A percentile compares a stretch with the other conserved stretches of the same genome.
Evolutionary conservation across 2,888 invertebrate species (phyloP).

Genomic region (Biston betularia): DNA sequence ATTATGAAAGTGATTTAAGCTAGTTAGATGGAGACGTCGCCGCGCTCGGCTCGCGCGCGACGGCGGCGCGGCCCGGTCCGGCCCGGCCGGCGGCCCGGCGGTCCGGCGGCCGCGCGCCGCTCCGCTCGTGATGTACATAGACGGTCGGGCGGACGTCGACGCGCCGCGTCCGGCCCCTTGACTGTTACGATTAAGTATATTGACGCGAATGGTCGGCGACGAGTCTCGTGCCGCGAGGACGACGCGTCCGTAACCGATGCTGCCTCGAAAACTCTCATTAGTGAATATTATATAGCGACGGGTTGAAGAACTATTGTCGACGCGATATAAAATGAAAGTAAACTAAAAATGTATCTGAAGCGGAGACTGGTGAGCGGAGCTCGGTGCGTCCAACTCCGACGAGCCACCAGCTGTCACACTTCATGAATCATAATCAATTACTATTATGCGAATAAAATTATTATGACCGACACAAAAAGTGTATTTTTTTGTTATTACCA

Average conservation of each 20-base stretch:
- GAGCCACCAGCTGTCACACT: conserved; percentile 69
- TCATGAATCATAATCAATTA: conserved; percentile 86
- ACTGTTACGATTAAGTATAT: conserved; percentile 83
- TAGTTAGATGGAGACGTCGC: conserved; percentile 58
- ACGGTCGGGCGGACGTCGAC: conserved; percentile 69
- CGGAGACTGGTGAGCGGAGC: conserved; percentile 61
- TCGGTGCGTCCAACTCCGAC: conserved; percentile 63
- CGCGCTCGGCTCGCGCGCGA: conserved; percentile 32
- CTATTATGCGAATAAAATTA: conserved; percentile 85
- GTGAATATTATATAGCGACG: conserved; percentile 82
- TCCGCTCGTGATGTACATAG: conserved; percentile 79
- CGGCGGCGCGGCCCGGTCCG: conserved; percentile 45
- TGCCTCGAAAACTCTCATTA: conserved; percentile 83
- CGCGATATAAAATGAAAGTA: conserved; percentile 79
- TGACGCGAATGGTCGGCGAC: conserved; percentile 75
- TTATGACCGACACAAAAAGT: conserved; percentile 63
- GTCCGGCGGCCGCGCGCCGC: conserved; percentile 53
- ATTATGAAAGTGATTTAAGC: conserved; percentile 83
- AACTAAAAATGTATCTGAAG: conserved; percentile 74
- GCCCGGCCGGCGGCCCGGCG: conserved; percentile 54
- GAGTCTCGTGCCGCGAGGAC: conserved; percentile 64
- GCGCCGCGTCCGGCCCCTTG: conserved; percentile 69
- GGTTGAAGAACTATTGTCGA: conserved; percentile 77
- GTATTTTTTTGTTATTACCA: conserved; percentile 4
- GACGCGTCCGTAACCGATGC: conserved; percentile 65